phyloP scores from a whole-genome alignment of 92 coral and sea anemone genomes.

The Nematostella vectensis region DNA sequence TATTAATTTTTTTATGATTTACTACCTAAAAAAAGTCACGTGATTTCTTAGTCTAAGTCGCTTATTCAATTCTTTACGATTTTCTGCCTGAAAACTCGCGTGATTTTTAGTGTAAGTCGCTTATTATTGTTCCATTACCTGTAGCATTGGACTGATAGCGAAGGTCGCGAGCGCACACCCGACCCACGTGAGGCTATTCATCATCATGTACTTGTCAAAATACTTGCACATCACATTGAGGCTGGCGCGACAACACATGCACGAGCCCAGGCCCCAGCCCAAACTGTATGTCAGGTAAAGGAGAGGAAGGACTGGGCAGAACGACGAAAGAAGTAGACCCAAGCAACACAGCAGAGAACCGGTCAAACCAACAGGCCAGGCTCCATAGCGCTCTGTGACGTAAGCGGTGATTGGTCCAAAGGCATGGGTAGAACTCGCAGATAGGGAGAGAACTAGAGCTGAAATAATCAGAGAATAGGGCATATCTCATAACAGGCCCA shows the following conservation, averaged over 20 bases:
- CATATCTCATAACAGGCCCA: no score
- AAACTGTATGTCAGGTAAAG: constrained; percentile 22
- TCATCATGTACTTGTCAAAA: constrained; percentile 2
- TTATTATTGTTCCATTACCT: no score
- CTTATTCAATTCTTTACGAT: no score
- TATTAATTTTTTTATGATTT: no score
- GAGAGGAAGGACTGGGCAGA: constrained; percentile 7
- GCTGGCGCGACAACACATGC: constrained; percentile 11
- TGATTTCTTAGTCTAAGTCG: no score
- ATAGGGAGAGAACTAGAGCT: constrained; percentile 19
- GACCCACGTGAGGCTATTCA: neutral
- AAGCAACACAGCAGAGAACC: constrained; percentile 13
- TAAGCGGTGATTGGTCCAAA: constrained; percentile 18
- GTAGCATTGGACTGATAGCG: neutral
- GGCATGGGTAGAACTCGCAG: constrained; percentile 4
- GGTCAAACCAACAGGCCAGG: constrained; percentile 7
- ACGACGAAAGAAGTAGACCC: constrained; percentile 18
- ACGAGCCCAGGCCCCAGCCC: constrained; percentile 15
- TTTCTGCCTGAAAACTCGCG: no score
- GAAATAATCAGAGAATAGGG: neutral
- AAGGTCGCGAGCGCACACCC: constrained; percentile 3
- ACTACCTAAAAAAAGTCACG: no score
- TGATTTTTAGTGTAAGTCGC: no score
- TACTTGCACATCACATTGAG: constrained; percentile 10
- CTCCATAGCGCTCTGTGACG: constrained; percentile 19